Base-by-base conservation (phyloP, 2,113 vertebrate species). In the Eptesicus fuscus region DNA sequence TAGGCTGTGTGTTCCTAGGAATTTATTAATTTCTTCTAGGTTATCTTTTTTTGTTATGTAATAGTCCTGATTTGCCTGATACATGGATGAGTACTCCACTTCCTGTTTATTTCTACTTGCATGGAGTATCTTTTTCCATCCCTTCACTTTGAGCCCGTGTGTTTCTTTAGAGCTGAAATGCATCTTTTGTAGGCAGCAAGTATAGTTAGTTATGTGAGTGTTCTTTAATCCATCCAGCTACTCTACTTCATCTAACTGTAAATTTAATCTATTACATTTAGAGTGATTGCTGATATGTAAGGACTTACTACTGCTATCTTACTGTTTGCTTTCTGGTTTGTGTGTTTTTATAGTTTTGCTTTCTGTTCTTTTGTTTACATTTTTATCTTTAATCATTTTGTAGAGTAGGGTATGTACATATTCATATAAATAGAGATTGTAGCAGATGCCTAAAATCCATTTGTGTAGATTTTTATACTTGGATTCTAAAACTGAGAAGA, bases 401-500 rank as follows among this genome's bases (percentile, higher is more conserved):
- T 88, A 94, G 94, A 98, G 67, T 79, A 95, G 97, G 96, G 97
- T 97, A 98, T 84, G 88, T 95, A 95, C 86, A 97, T 92, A 96
- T 94, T 97, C 96, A 93, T 97, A 97, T 95, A 98, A 98, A 98
- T 98, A 94, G 73, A 98, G 96, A 98, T 96, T 97, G 97, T 84
- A 98, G 98, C 97, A 98, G 98, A 98, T 97, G 96, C 97, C 97
- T 96, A 98, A 98, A 99, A 97, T 95, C 94, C 98, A 97, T 97
- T 98, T 98, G 98, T 98, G 98, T 98, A 98, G 97, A 97, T 97
- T 98, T 97, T 97, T 94, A 96, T 97, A 98, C 95, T 98, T 98
- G 97, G 97, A 98, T 98, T 98, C 91, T 97, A 98, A 98, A 98
- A 65, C 96, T 83, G 97, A 97, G 95, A 96, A 96, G 40, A 95